Evolutionary conservation across 2,888 invertebrate genomes (phyloP).

Genomic region (Calliphora vomitoria): DNA sequence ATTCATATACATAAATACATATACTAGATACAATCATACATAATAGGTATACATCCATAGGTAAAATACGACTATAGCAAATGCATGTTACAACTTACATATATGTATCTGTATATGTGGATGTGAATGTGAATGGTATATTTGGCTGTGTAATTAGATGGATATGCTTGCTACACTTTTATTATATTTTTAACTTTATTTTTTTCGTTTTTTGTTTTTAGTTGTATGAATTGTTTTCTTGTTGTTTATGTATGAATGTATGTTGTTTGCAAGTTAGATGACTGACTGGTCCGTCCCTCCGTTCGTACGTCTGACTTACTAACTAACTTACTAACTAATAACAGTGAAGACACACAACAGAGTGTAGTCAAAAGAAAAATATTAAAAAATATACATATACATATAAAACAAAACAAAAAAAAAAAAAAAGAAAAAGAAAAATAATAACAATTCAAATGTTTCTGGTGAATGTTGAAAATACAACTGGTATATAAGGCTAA

Average conservation of each 20-base stretch:
- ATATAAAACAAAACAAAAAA: slow-evolving; percentile 2
- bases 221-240: slow-evolving; percentile 26
- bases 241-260: slow-evolving; percentile 6
- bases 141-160: slow-evolving; percentile 9
- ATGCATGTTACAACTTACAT: slow-evolving; percentile 8
- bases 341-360: slow-evolving; percentile 49
- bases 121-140: neutral
- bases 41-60: no score
- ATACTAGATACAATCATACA: neutral
- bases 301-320: slow-evolving; percentile 12
- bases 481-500: slow-evolving; percentile 84
- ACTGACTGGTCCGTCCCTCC: slow-evolving; percentile 29
- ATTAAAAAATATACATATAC: neutral
- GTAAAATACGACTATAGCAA: neutral
- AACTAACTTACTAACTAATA: slow-evolving; percentile 1
- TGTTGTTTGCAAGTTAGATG: slow-evolving; percentile 35
- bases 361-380: slow-evolving; percentile 50
- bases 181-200: slow-evolving; percentile 32
- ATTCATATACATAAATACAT: neutral
- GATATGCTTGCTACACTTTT: slow-evolving; percentile 65
- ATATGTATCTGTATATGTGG: neutral
- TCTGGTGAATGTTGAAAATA: slow-evolving; percentile 80
- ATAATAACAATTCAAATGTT: slow-evolving; percentile 56
- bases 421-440: slow-evolving; percentile 17
- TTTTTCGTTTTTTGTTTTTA: slow-evolving; percentile 16